Conservation (phyloP, 2,888 invertebrate species). For the Pherbina coryleti region DNA sequence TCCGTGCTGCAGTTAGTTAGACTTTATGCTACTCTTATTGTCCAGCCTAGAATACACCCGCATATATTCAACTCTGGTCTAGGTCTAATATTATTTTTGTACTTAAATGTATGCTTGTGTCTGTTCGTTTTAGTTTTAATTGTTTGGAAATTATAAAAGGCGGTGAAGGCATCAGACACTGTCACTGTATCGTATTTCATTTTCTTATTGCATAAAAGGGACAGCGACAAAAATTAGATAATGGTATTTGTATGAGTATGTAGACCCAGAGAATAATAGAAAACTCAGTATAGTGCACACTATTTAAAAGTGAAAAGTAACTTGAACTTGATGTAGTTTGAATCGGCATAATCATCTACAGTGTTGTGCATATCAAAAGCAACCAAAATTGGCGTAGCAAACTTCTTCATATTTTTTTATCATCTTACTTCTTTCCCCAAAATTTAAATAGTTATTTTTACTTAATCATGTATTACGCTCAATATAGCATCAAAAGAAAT, state of each 20-base stretch:
- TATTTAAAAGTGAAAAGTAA: not conserved
- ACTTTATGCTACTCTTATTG: not conserved
- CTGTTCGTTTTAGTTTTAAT: slow-evolving; percentile 21
- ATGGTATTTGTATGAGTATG: not conserved
- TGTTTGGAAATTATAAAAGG: slow-evolving; percentile 19
- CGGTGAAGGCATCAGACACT: not conserved
- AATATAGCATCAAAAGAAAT: no score
- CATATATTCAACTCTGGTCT: not conserved
- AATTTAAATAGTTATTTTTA: no score
- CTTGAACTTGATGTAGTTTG: no score
- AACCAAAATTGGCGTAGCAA: no score
- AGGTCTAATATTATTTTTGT: not conserved
- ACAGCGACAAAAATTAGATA: not conserved
- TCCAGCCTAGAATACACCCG: not conserved
- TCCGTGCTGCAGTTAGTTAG: not conserved
- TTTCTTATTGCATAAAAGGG: not conserved
- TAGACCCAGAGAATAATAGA: not conserved
- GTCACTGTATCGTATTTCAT: not conserved
- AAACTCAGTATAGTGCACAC: not conserved
- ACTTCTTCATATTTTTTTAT: no score
- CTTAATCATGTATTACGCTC: no score
- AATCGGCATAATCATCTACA: not conserved
- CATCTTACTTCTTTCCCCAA: no score
- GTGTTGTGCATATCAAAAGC: no score
- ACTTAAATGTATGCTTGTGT: not conserved